These are phyloP conservation scores for Lottia gigantea DNA, from an alignment of 2,888 invertebrate genomes.

Conservation along the genomic window DNA sequence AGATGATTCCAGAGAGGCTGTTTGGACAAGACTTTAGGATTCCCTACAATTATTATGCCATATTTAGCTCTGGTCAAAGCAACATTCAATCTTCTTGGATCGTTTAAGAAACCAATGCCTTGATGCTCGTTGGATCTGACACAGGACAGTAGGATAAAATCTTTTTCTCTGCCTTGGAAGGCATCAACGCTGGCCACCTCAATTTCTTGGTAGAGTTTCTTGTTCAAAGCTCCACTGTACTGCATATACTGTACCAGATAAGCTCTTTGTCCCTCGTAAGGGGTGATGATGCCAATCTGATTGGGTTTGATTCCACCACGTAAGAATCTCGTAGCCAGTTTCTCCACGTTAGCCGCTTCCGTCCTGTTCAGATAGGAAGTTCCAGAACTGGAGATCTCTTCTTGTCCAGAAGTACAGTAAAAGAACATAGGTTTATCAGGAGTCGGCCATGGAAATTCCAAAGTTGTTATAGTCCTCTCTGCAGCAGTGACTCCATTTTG, in stretches of 20 bases:
- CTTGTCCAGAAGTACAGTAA: conserved; percentile 94
- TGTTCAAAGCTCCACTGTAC: conserved; percentile 95
- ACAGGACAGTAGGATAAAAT: conserved; percentile 98
- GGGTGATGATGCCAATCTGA: conserved; percentile 96
- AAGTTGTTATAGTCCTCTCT: conserved; percentile 78
- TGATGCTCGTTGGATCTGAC: conserved; percentile 98
- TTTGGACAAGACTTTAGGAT: conserved; percentile 97
- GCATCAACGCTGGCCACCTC: conserved; percentile 99
- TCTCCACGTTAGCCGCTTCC: conserved; percentile 98
- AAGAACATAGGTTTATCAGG: conserved; percentile 98
- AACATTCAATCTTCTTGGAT: conserved; percentile 96
- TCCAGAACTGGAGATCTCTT: conserved; percentile 98
- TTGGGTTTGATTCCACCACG: conserved; percentile 96
- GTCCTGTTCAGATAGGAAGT: conserved; percentile 98
- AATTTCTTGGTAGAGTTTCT: conserved; percentile 93
- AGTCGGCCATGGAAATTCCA: conserved; percentile 97
- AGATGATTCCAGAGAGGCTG: conserved; percentile 99
- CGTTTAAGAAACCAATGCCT: conserved; percentile 98
- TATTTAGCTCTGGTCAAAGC: conserved; percentile 97
- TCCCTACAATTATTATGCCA: conserved; percentile 97
- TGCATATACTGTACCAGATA: conserved; percentile 98
- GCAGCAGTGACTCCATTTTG: conserved; percentile 97
- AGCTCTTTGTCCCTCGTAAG: conserved; percentile 98
- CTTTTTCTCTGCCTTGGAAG: conserved; percentile 98
- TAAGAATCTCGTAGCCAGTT: conserved; percentile 93